Percentiles rank a stretch among this genome's conserved stretches.
Evolutionary conservation across 1,140 invertebrate species (phyloP).

Genomic region (Homarus americanus): DNA sequence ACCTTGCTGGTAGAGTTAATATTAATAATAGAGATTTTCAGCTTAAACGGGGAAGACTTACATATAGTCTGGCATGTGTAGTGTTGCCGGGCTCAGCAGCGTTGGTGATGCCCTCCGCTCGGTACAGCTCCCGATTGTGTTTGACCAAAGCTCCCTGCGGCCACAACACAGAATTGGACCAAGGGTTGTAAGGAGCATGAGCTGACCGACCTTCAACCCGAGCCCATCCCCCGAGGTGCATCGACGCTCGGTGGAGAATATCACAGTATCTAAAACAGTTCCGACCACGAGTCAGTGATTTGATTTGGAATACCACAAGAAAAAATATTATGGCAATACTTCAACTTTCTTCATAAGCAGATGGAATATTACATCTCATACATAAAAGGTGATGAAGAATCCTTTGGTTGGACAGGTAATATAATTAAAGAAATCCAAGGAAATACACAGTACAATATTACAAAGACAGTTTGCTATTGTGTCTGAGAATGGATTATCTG

Average conservation of each 20-base stretch:
- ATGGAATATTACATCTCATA: too few species aligned
- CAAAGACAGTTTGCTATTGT: too few species aligned
- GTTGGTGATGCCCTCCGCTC: constrained; percentile 87
- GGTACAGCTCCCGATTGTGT: constrained; percentile 88
- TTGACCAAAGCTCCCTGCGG: constrained; percentile 88
- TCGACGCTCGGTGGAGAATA: constrained; percentile 90
- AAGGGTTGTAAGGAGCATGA: constrained; percentile 83
- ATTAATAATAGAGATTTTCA: too few species aligned
- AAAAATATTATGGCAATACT: background rate
- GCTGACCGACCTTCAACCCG: constrained; percentile 84
- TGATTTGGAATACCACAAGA: background rate
- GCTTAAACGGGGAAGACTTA: too few species aligned
- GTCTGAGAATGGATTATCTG: too few species aligned
- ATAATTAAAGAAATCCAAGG: too few species aligned
- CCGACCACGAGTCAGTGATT: background rate
- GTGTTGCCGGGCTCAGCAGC: constrained; percentile 90
- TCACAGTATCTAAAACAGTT: constrained; percentile 85
- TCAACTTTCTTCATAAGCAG: too few species aligned
- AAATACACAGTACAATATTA: too few species aligned
- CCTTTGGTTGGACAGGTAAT: too few species aligned
- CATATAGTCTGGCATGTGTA: constrained; percentile 90
- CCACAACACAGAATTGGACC: constrained; percentile 81
- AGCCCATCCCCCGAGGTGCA: constrained; percentile 93
- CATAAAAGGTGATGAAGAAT: too few species aligned
- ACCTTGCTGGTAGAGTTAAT: too few species aligned